These are phyloP conservation scores for Protaetia brevitarsis DNA, from an alignment of 1,140 invertebrate genomes.

Conservation along the genomic window DNA sequence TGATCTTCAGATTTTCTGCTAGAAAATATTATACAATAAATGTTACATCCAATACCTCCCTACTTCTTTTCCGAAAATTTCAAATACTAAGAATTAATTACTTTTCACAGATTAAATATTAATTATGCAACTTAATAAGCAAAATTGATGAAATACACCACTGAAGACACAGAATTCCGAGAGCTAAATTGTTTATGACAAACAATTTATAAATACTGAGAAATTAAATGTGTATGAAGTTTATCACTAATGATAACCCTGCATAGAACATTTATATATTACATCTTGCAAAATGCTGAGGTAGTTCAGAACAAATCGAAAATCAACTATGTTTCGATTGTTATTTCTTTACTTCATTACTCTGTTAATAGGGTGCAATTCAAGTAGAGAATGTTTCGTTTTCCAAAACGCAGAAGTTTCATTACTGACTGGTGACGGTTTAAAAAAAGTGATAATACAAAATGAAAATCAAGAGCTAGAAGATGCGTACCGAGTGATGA, in stretches of 20 bases:
- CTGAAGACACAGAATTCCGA: too few species aligned
- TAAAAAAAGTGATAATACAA: background rate
- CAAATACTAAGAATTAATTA: too few species aligned
- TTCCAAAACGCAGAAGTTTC: background rate
- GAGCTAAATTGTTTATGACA: too few species aligned
- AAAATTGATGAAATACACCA: too few species aligned
- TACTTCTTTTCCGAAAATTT: too few species aligned
- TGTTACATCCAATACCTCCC: too few species aligned
- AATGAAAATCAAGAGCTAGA: background rate
- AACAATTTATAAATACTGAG: too few species aligned
- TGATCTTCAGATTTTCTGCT: too few species aligned
- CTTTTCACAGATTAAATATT: too few species aligned
- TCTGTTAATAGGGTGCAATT: background rate
- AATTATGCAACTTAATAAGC: too few species aligned
- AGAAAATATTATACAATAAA: too few species aligned
- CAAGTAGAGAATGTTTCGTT: background rate
- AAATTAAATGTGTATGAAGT: too few species aligned
- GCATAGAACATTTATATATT: background rate
- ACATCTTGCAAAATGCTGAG: background rate
- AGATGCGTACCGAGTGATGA: background rate
- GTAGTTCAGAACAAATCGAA: background rate
- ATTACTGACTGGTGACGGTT: background rate
- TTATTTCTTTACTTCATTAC: background rate
- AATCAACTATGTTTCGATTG: background rate
- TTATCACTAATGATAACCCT: constrained; percentile 10